Evolutionary conservation across 2,113 vertebrate genomes (phyloP), one percentile per base, ranked within the genome.

Genomic region (Lynx canadensis): DNA sequence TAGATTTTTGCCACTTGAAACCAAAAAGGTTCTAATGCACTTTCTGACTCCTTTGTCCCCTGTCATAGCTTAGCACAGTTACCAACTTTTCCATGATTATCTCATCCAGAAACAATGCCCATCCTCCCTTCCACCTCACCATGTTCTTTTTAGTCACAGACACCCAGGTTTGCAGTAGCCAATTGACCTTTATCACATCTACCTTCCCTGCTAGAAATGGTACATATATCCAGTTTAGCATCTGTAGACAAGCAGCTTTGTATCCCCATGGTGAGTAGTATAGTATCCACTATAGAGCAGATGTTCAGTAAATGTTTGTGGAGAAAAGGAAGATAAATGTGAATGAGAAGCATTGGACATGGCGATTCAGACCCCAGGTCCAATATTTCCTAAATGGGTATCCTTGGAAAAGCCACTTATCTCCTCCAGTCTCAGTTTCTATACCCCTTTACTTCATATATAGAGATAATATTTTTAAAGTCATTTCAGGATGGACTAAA

Each of bases 1-100:
- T 87, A 45, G 18, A 13, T 83, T 74, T 90, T 91, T 73, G 45
- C 74, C 66, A 38, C n/a, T 68, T 89, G 8, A 65, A 76, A 82
- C 29, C 15, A 41, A 71, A 81, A 91, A 50, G 5, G 0, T 13
- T 76, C 41, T 27, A 66, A 78, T 31, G 60, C 18, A 36, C 12
- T 36, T 60, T 31, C 71, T 73, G 71, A 6, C 15, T 21, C 9
- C 15, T 85, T 16, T 57, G 31, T 69, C 31, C 29, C 69, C 71
- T 82, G 31, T 50, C 73, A 31, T 2, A 45, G 31, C 19, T 82
- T n/a, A 88, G 45, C 45, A 48, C 7, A 94, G n/a, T 80, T 48
- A 74, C 36, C 7, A 29, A 11, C 15, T 65, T 33, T 76, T 91
- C 66, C 52, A 41, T 25, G 25, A 27, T 27, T n/a, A 41, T 31